phyloP scores from a whole-genome alignment of 2,797 vertebrate genomes.

The Darevskia mixta region DNA sequence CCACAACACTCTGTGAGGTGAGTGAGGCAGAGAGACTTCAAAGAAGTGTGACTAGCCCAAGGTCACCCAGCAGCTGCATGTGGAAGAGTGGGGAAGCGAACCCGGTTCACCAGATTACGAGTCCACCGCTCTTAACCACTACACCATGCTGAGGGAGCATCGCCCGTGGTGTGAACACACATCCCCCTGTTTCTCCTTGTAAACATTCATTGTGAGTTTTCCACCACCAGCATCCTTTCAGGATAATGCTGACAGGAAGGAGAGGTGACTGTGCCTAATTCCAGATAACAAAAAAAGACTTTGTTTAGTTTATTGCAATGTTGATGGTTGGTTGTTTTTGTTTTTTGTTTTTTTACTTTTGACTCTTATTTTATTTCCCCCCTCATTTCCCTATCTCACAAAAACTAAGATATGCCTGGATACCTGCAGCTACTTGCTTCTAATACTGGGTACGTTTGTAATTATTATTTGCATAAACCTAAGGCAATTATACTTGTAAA shows the following conservation, averaged over 20 bases:
- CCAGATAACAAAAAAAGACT: background rate
- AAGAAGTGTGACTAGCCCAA: too few relatives aligned
- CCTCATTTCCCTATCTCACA: background rate
- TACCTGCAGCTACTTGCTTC: background rate
- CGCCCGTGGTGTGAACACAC: background rate
- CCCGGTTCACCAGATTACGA: too few relatives aligned
- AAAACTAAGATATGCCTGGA: background rate
- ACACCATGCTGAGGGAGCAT: background rate
- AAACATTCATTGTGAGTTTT: background rate
- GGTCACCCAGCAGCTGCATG: too few relatives aligned
- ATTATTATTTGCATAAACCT: background rate
- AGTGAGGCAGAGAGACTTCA: too few relatives aligned
- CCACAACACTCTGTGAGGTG: too few relatives aligned
- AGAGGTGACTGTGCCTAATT: background rate
- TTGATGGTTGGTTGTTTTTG: too few relatives aligned
- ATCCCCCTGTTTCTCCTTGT: background rate
- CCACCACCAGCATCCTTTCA: background rate
- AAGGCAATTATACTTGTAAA: conserved; percentile 33
- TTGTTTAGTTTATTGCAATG: background rate
- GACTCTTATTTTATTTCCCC: background rate
- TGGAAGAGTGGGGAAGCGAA: too few relatives aligned
- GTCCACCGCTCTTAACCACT: too few relatives aligned
- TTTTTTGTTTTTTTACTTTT: background rate
- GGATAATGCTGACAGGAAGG: background rate
- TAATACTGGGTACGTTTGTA: background rate